Evolutionary conservation across 2,113 vertebrate genomes (phyloP), one percentile per base, ranked within the genome.

Genomic region (Hyaena hyaena): DNA sequence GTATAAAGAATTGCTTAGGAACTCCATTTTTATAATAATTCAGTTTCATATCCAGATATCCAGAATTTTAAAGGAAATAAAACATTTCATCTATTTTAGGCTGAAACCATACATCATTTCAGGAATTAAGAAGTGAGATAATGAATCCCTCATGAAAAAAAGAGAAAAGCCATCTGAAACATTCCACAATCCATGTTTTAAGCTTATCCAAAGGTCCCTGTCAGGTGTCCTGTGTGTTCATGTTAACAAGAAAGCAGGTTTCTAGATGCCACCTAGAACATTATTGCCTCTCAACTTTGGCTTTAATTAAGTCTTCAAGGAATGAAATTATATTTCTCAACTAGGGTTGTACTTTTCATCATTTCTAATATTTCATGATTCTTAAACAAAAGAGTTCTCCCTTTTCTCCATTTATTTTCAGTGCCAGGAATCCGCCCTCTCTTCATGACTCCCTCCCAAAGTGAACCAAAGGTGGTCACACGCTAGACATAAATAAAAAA

Each of bases 31-130:
- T 97, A 15, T 89, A 87, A 35, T 83, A 88, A 86, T 7, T 90
- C n/a, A 35, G 1, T 95, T 96, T 96, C 58, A 93, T 97, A 81
- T 90, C 74, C 93, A 95, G 74, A 88, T 82, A 61, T 88, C 50
- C 43, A 61, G 33, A 91, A 84, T 89, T 97, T 92, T 95, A 93
- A 77, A 94, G 74, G 58, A 95, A 93, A 24, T 74, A 87, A 88
- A 93, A 21, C 16, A 63, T 91, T 96, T 94, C 9, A 55, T 93
- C 48, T 87, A 24, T 93, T 82, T 95, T 93, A 95, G 55, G 55
- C 55, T 92, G 23, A 93, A 95, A 76, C 48, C 4, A 45, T 66
- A 48, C 10, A 63, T 93, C 48, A 23, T 80, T 95, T 95, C 26
- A 94, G 83, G 73, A 93, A 80, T 95, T 96, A 63, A 96, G 80